A percentile compares a stretch with the other conserved stretches of the same genome.
Evolutionary conservation across 2,888 invertebrate genomes (phyloP).

Genomic region (Pandemis corylana): DNA sequence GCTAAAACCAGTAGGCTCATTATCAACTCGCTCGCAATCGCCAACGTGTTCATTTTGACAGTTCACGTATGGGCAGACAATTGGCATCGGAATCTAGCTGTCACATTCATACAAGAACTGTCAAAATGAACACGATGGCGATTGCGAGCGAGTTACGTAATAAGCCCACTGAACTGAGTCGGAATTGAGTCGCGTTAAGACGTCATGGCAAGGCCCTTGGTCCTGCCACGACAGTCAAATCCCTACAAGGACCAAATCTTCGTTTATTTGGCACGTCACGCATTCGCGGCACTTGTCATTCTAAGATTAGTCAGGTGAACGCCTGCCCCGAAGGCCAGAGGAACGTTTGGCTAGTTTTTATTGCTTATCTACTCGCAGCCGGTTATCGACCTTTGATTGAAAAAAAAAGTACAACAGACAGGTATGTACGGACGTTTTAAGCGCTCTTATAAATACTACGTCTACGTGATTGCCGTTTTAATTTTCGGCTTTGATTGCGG

Average conservation of each 20-base stretch:
- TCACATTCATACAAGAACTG: too few relatives aligned
- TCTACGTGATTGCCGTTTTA: constrained; percentile 39
- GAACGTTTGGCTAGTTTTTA: constrained; percentile 73
- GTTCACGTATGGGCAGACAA: too few relatives aligned
- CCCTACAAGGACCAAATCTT: constrained; percentile 38
- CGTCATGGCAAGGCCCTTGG: too few relatives aligned
- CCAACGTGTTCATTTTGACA: too few relatives aligned
- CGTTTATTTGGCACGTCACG: constrained; percentile 57
- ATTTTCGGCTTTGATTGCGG: constrained; percentile 21
- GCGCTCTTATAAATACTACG: constrained; percentile 38
- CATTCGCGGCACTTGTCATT: constrained; percentile 55
- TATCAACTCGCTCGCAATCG: too few relatives aligned
- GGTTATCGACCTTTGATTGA: constrained; percentile 63
- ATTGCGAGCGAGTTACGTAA: too few relatives aligned
- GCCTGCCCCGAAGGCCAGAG: constrained; percentile 77
- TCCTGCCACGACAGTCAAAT: background rate
- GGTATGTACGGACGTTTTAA: constrained; percentile 27
- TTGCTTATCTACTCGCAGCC: constrained; percentile 64
- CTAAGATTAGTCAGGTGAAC: constrained; percentile 75
- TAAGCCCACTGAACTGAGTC: too few relatives aligned
- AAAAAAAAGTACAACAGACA: constrained; percentile 38
- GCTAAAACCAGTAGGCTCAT: too few relatives aligned
- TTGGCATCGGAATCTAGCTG: too few relatives aligned
- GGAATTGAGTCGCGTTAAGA: too few relatives aligned
- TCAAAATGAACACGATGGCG: too few relatives aligned